Evolutionary conservation across 1,140 invertebrate genomes (phyloP).

Genomic region (Drosophila dunni): DNA sequence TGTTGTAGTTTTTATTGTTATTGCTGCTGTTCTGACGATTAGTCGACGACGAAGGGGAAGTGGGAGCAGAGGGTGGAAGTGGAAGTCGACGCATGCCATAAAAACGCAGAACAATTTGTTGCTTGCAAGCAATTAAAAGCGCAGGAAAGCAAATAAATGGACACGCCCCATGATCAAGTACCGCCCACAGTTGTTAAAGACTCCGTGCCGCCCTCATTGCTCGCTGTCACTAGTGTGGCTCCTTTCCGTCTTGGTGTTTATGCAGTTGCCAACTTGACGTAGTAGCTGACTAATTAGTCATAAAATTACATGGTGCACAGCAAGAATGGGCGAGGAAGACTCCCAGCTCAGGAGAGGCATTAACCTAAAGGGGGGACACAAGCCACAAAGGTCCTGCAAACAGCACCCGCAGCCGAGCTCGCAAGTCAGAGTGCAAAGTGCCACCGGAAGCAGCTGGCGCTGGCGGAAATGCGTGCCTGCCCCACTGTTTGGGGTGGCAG

Average conservation of each 20-base stretch:
- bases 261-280: slow-evolving; percentile 73
- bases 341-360: slow-evolving; percentile 5
- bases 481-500: slow-evolving; percentile 32
- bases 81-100: slow-evolving; percentile 59
- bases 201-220: slow-evolving; percentile 27
- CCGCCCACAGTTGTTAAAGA: slow-evolving; percentile 54
- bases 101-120: slow-evolving; percentile 58
- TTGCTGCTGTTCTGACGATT: slow-evolving; percentile 1
- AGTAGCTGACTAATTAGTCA: slow-evolving; percentile 80
- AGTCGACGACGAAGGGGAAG: background rate
- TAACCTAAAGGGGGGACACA: slow-evolving; percentile 15
- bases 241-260: slow-evolving; percentile 25
- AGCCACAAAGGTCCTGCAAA: slow-evolving; percentile 64
- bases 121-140: slow-evolving; percentile 75
- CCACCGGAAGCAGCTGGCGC: slow-evolving; percentile 73
- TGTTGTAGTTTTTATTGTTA: slow-evolving; percentile 29
- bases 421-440: slow-evolving; percentile 76
- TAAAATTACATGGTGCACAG: slow-evolving; percentile 71
- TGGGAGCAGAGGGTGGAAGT: slow-evolving; percentile 32
- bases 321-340: slow-evolving; percentile 26
- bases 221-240: too few relatives aligned
- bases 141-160: slow-evolving; percentile 75
- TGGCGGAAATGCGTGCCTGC: slow-evolving; percentile 75
- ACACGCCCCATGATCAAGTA: slow-evolving; percentile 68
- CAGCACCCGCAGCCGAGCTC: slow-evolving; percentile 35